Evolutionary conservation across 2,113 vertebrate genomes (phyloP), one percentile per base, ranked within the genome.

Genomic region (human (Homo sapiens)): DNA sequence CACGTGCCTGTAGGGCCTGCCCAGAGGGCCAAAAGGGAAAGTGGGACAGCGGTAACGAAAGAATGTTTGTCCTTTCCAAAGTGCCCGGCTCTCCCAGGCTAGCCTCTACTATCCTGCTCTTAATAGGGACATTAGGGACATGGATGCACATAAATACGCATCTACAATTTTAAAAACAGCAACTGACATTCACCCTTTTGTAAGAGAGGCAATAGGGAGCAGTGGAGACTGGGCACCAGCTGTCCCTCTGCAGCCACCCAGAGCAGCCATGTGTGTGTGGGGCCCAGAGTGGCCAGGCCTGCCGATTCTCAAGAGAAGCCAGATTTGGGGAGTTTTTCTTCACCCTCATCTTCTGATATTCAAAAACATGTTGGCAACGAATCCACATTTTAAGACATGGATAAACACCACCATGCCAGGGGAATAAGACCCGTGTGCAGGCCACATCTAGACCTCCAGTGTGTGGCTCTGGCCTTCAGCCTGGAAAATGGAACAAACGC

Each of bases 401-500:
- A 38, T 84, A 75, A 94, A 96, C 93, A 96, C 48, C 93, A 96
- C 48, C 48, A 20, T 0, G 45, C 20, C 0, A 32, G 55, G 43
- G 32, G 89, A 87, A 20, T 6, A 50, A 76, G 90, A 57, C 88
- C n/a, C 5, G 45, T 43, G 90, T 76, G 23, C 14, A 79, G 94
- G 89, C 95, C 8, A 7, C 95, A 97, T 88, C 90, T 90, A 97
- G 95, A 38, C 84, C 93, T 96, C 89, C 1, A 22, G 40, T 50
- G 55, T 50, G 79, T 2, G 48, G 83, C 94, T 88, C 90, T 76
- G 80, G 89, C 93, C 96, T 96, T 30, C 2, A n/a, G 96, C 80
- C 97, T 92, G 95, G 94, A 94, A 92, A 87, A 72, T 0, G 82
- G 95, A 97, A 96, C 96, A 96, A 95, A 94, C 84, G 91, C 93